These are phyloP conservation scores for Beris chalybata DNA, from an alignment of 2,888 invertebrate genomes.

Conservation along the genomic window DNA sequence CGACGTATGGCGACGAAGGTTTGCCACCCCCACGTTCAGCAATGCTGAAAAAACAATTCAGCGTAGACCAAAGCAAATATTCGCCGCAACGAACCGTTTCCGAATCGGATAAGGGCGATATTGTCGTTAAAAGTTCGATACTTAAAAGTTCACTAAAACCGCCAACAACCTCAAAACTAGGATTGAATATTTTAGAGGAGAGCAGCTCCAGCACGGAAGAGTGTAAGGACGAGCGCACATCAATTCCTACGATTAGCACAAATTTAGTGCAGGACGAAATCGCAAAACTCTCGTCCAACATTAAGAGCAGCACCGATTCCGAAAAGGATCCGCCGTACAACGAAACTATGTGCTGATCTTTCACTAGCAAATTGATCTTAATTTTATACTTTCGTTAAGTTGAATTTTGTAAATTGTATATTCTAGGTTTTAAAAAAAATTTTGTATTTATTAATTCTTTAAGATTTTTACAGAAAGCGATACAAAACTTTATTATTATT, in stretches of 20 bases:
- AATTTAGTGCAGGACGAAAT: slow-evolving; percentile 56
- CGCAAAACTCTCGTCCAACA: slow-evolving; percentile 56
- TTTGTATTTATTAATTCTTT: no score
- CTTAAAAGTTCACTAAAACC: slow-evolving; percentile 47
- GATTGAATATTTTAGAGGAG: slow-evolving; percentile 55
- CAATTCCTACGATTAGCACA: slow-evolving; percentile 55
- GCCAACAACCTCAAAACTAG: slow-evolving; percentile 48
- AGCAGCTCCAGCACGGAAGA: slow-evolving; percentile 57
- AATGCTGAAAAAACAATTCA: slow-evolving; percentile 56
- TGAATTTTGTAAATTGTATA: no score
- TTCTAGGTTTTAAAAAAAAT: no score
- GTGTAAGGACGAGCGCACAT: slow-evolving; percentile 48
- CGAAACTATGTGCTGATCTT: slow-evolving; percentile 57
- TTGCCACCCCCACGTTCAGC: slow-evolving; percentile 49
- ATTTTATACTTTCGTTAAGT: neutral
- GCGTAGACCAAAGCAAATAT: slow-evolving; percentile 54
- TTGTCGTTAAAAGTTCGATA: slow-evolving; percentile 26
- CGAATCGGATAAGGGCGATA: slow-evolving; percentile 41
- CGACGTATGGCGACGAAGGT: slow-evolving; percentile 34
- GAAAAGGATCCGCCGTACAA: slow-evolving; percentile 57
- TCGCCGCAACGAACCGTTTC: slow-evolving; percentile 44
- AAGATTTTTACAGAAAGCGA: no score
- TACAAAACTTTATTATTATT: no score
- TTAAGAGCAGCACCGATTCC: slow-evolving; percentile 56
- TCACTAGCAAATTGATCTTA: slow-evolving; percentile 3